These are phyloP conservation scores for Elanoides forficatus DNA, from an alignment of 2,113 vertebrate genomes.

Conservation along the genomic window DNA sequence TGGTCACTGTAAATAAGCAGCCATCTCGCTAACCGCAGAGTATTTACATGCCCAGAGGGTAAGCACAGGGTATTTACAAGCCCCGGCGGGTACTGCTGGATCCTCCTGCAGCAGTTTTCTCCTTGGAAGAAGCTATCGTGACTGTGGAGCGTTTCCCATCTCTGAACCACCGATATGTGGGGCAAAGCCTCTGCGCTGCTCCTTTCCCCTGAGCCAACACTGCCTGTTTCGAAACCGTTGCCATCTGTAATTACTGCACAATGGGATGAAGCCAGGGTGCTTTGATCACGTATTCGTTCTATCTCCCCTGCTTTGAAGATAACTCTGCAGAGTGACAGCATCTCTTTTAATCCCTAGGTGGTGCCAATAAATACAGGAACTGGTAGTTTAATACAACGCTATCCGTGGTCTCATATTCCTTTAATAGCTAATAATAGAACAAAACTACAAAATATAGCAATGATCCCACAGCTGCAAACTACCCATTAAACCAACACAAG, in stretches of 20 bases:
- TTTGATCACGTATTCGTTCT: background rate
- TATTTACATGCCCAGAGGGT: background rate
- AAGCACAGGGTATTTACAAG: background rate
- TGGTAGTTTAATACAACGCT: background rate
- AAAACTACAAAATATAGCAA: background rate
- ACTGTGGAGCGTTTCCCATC: fast-evolving
- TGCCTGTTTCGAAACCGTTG: background rate
- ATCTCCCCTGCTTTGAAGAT: constrained; percentile 8
- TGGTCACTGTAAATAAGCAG: background rate
- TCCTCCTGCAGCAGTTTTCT: background rate
- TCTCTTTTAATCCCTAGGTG: background rate
- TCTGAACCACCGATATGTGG: too few species aligned
- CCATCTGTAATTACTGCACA: background rate
- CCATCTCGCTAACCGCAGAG: fast-evolving
- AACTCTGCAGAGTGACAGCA: background rate
- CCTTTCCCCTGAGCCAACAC: fast-evolving
- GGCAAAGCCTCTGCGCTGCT: background rate
- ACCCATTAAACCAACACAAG: constrained; percentile 31
- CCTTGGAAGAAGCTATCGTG: background rate
- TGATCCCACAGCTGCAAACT: constrained; percentile 27
- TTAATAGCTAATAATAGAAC: constrained; percentile 19
- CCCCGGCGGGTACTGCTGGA: background rate
- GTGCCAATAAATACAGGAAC: constrained; percentile 1
- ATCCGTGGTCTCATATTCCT: background rate
- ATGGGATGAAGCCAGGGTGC: background rate